Evolutionary conservation across 2,888 invertebrate genomes (phyloP).

Genomic region (Eristalis tenax): DNA sequence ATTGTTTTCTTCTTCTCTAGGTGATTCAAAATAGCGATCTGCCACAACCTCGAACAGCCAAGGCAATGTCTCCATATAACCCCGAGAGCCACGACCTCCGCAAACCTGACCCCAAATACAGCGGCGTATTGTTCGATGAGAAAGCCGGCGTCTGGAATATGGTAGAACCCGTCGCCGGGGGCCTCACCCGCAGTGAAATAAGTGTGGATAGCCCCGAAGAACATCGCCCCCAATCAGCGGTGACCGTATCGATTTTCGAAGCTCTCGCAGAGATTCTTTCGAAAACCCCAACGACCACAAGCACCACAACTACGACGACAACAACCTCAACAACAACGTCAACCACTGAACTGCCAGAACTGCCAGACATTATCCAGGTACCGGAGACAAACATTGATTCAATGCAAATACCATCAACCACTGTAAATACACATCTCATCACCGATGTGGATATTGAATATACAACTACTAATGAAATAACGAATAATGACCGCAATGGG

Average conservation of each 20-base stretch:
- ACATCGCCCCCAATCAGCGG: slow-evolving; percentile 34
- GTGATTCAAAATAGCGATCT: not conserved
- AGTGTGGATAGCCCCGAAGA: slow-evolving; percentile 82
- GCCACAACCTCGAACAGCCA: slow-evolving; percentile 8
- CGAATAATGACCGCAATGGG: slow-evolving; percentile 72
- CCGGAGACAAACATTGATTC: slow-evolving; percentile 56
- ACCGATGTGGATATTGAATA: slow-evolving; percentile 70
- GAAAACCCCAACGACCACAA: slow-evolving; percentile 74
- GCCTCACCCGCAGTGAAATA: slow-evolving; percentile 77
- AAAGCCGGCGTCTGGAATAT: slow-evolving; percentile 72
- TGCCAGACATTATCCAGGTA: slow-evolving; percentile 74
- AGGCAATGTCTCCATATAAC: not conserved
- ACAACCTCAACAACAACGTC: slow-evolving; percentile 74
- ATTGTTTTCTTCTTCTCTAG: slow-evolving; percentile 8
- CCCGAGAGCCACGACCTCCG: slow-evolving; percentile 26
- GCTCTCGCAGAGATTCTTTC: slow-evolving; percentile 84
- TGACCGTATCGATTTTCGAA: slow-evolving; percentile 84
- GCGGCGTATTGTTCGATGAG: slow-evolving; percentile 51
- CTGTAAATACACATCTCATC: slow-evolving; percentile 72
- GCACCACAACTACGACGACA: slow-evolving; percentile 72
- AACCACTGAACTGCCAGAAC: slow-evolving; percentile 73
- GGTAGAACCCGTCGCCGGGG: slow-evolving; percentile 73
- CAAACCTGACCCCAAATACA: slow-evolving; percentile 6
- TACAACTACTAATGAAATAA: slow-evolving; percentile 73
- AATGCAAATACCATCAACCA: slow-evolving; percentile 54